Conservation (phyloP, 2,797 vertebrate genomes). For the Neosilurus hyrtlii region DNA sequence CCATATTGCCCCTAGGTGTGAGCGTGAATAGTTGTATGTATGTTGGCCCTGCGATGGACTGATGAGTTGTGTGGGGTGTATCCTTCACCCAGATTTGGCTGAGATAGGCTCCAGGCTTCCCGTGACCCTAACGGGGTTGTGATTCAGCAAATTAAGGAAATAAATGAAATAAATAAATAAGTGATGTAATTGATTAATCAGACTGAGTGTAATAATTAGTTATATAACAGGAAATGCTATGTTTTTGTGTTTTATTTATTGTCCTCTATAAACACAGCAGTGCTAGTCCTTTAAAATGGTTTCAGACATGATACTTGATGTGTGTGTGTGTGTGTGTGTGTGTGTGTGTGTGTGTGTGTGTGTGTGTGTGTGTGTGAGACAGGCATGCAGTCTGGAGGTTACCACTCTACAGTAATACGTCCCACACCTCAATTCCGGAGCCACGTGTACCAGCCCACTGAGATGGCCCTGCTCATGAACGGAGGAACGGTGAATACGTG, state of each 20-base stretch:
- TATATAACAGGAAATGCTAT: too few species aligned
- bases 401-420: slow-evolving; percentile 80
- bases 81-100: too few species aligned
- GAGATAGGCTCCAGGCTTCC: too few species aligned
- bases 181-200: too few species aligned
- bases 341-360: slow-evolving; percentile 16
- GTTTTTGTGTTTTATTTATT: neutral
- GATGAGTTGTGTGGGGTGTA: too few species aligned
- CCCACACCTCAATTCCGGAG: slow-evolving; percentile 90
- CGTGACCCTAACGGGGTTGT: too few species aligned
- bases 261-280: neutral
- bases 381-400: slow-evolving; percentile 87
- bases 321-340: slow-evolving; percentile 16
- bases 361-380: slow-evolving; percentile 42
- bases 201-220: too few species aligned
- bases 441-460: slow-evolving; percentile 97
- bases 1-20: too few species aligned
- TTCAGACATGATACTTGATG: neutral
- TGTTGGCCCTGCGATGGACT: too few species aligned
- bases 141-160: too few species aligned
- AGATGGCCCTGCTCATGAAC: slow-evolving; percentile 97
- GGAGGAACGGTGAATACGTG: slow-evolving; percentile 90
- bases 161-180: too few species aligned
- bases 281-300: neutral
- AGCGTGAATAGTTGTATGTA: too few species aligned